phyloP scores from a whole-genome alignment of 2,888 invertebrate genomes.

The Alloplasta piceator region DNA sequence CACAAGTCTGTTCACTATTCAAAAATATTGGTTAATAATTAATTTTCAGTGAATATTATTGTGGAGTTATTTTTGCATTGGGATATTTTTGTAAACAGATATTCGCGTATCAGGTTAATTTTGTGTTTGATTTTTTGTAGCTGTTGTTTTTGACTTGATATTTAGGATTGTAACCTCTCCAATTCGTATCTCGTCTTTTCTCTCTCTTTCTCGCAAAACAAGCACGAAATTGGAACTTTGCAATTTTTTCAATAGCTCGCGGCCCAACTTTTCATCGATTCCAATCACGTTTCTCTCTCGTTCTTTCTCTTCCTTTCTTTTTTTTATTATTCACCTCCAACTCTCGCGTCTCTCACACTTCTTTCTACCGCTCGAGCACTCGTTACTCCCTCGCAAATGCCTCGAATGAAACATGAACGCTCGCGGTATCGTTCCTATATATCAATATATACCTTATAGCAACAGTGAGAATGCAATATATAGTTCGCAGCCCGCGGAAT shows the following conservation, averaged over 20 bases:
- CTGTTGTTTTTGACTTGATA: no score
- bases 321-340: background rate
- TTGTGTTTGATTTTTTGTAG: no score
- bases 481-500: conserved; percentile 25
- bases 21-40: no score
- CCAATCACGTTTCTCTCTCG: background rate
- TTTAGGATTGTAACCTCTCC: no score
- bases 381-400: conserved; percentile 16
- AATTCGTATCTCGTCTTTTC: conserved; percentile 11
- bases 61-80: no score
- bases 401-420: conserved; percentile 38
- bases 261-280: background rate
- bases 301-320: background rate
- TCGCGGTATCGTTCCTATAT: conserved; percentile 8
- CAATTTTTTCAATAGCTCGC: background rate
- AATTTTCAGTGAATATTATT: no score
- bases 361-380: conserved; percentile 9
- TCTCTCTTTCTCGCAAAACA: conserved; percentile 32
- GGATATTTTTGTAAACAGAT: no score
- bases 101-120: no score
- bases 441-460: background rate
- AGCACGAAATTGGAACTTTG: background rate
- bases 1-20: no score
- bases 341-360: background rate
- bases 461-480: conserved; percentile 23